A percentile compares a stretch with the other conserved stretches of the same genome.
Evolutionary conservation across 2,113 vertebrate genomes (phyloP).

Genomic region (Fulica atra): DNA sequence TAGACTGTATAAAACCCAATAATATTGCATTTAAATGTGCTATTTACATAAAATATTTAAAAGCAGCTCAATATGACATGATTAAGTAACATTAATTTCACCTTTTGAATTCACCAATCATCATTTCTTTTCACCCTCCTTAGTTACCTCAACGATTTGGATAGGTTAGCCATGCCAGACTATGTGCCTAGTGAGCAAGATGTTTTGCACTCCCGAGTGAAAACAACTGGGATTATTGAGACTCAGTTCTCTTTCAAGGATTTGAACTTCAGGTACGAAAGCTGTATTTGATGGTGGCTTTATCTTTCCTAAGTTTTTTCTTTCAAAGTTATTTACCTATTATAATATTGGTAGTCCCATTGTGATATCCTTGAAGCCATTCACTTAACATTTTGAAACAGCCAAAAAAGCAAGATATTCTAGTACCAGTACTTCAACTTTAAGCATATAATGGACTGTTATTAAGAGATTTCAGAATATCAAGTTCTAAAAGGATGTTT

Average conservation of each 20-base stretch:
- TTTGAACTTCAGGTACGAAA: slow-evolving; percentile 89
- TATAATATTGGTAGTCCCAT: background rate
- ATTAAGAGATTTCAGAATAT: background rate
- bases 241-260: slow-evolving; percentile 93
- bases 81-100: background rate
- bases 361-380: background rate
- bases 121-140: background rate
- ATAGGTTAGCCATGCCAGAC: slow-evolving; percentile 66
- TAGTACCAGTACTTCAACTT: background rate
- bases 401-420: background rate
- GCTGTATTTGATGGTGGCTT: background rate
- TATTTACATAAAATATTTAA: background rate
- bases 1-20: background rate
- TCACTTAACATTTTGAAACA: background rate
- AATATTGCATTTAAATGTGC: background rate
- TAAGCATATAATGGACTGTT: background rate
- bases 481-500: background rate
- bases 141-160: slow-evolving; percentile 78
- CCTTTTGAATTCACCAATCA: background rate
- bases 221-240: slow-evolving; percentile 96
- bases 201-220: slow-evolving; percentile 90
- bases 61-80: background rate
- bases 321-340: background rate
- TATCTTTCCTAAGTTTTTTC: background rate
- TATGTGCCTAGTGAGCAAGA: slow-evolving; percentile 92